These are phyloP conservation scores for Octodon degus DNA, from an alignment of 2,113 vertebrate genomes.

Conservation along the genomic window DNA sequence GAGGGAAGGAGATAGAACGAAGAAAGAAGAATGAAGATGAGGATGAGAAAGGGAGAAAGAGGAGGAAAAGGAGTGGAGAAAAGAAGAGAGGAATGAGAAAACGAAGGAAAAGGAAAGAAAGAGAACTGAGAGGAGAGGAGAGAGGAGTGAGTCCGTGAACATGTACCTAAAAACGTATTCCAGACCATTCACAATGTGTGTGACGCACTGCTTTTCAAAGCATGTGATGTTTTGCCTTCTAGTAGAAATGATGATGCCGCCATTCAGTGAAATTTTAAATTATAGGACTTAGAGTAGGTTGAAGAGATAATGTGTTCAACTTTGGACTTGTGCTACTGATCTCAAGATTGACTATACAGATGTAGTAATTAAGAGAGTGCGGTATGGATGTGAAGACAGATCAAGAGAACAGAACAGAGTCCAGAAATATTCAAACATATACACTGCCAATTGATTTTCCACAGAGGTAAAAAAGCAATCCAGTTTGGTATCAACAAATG, in stretches of 20 bases:
- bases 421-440: neutral
- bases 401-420: conserved; percentile 17
- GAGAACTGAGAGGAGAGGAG: neutral
- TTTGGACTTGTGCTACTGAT: neutral
- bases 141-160: neutral
- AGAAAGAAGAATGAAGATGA: neutral
- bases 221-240: neutral
- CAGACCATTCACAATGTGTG: neutral
- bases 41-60: neutral
- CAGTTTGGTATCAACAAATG: neutral
- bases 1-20: neutral
- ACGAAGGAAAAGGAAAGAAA: neutral
- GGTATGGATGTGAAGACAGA: neutral
- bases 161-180: neutral
- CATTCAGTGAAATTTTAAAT: neutral
- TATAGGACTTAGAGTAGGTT: neutral
- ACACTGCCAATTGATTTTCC: neutral
- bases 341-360: conserved; percentile 28
- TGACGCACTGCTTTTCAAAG: too few species aligned
- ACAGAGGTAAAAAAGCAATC: conserved; percentile 13
- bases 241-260: neutral
- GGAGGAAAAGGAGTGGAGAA: neutral
- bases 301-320: neutral
- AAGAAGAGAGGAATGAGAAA: neutral
- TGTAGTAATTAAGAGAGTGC: neutral